Percentiles rank a stretch among this genome's conserved stretches.
phyloP scores from a whole-genome alignment of 2,888 invertebrate genomes.

The Leucophora obtusa region DNA sequence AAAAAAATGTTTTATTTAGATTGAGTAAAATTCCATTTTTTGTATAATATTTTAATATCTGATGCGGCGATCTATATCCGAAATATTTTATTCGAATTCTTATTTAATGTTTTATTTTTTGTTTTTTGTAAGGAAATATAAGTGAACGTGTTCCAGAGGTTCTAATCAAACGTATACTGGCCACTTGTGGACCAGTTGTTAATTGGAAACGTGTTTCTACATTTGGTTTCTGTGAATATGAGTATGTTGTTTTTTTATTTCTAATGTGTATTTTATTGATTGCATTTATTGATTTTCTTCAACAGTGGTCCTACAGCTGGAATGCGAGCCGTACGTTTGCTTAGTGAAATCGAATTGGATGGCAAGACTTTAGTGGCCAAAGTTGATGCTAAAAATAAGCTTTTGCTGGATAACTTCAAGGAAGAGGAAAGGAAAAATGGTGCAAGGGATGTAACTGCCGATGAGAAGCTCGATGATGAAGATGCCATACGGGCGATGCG shows the following conservation, averaged over 20 bases:
- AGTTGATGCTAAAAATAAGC: constrained; percentile 98
- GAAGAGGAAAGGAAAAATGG: constrained; percentile 83
- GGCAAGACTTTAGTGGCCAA: constrained; percentile 96
- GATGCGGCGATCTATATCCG: too few species aligned
- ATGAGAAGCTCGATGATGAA: constrained; percentile 82
- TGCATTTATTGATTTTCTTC: neutral
- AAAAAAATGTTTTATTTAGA: too few species aligned
- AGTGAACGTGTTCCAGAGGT: constrained; percentile 96
- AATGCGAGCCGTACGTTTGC: constrained; percentile 92
- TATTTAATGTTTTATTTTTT: neutral
- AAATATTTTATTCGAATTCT: neutral
- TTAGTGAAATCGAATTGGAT: constrained; percentile 95
- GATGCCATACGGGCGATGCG: constrained; percentile 87
- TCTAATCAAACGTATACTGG: constrained; percentile 94
- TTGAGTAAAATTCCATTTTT: too few species aligned
- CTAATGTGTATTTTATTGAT: constrained; percentile 1
- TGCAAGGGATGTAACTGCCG: constrained; percentile 79
- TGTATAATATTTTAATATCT: too few species aligned
- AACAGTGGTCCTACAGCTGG: constrained; percentile 92
- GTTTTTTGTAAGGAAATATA: constrained; percentile 84
- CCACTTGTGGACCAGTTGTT: constrained; percentile 95
- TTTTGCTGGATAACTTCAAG: constrained; percentile 95
- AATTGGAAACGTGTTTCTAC: constrained; percentile 99
- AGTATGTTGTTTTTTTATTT: constrained; percentile 76
- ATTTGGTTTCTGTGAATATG: constrained; percentile 99